Conservation (phyloP, 2,888 invertebrate genomes). For the Strigamia maritima region DNA sequence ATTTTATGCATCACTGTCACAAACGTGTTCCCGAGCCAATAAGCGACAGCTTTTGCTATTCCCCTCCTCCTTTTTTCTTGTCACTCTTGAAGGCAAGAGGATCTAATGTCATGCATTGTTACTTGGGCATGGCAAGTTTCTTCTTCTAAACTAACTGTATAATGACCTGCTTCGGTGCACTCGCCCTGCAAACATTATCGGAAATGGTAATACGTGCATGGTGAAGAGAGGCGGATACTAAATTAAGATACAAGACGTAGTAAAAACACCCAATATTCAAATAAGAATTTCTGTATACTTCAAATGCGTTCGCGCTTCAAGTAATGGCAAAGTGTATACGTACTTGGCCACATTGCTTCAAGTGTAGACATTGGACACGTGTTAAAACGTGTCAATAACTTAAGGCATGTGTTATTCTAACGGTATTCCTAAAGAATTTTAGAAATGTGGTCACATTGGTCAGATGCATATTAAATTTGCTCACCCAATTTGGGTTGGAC, state of each 20-base stretch:
- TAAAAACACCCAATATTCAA: slow-evolving; percentile 30
- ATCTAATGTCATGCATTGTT: slow-evolving; percentile 32
- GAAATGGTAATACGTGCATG: slow-evolving; percentile 20
- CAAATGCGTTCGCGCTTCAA: not conserved
- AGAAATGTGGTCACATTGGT: not conserved
- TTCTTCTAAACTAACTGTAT: slow-evolving; percentile 15
- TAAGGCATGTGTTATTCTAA: not conserved
- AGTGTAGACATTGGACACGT: not conserved
- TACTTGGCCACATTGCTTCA: not conserved
- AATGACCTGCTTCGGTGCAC: slow-evolving; percentile 25
- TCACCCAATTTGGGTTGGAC: not conserved
- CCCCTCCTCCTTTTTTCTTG: slow-evolving; percentile 16
- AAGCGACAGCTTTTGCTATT: slow-evolving; percentile 31
- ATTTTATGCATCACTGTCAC: slow-evolving; percentile 34
- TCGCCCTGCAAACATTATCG: slow-evolving; percentile 32
- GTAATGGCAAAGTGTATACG: not conserved
- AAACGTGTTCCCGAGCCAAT: slow-evolving; percentile 32
- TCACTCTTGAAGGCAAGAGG: slow-evolving; percentile 26
- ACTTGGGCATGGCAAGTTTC: slow-evolving; percentile 24
- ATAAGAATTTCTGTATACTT: slow-evolving; percentile 17
- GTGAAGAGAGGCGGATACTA: slow-evolving; percentile 12
- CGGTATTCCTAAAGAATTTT: not conserved
- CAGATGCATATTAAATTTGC: not conserved
- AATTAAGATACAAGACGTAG: slow-evolving; percentile 6
- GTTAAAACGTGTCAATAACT: slow-evolving; percentile 13